Base-by-base conservation (phyloP, 2,797 vertebrate genomes). In the Gymnothorax reevesii region DNA sequence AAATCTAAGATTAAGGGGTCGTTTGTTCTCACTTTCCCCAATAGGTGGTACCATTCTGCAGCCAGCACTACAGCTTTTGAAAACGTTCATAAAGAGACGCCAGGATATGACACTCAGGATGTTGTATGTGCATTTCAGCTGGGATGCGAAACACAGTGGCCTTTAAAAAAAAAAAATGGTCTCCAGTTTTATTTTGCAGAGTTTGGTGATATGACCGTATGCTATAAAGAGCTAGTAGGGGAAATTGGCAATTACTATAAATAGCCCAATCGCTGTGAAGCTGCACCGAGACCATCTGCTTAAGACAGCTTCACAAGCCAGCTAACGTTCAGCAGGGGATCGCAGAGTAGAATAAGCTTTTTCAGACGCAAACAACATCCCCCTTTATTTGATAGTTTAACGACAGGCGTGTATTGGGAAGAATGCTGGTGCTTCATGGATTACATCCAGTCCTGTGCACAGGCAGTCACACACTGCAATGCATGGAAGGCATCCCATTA, bases 11-110 rank as follows among this genome's bases (percentile, higher is more conserved):
- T 42, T 1, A 62, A 54, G 33, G 84, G 64, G 66, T 22, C 25
- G 2, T 88, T 88, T n/a, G 83, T 89, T 66, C 83, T 0, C 4
- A n/a, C 82, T 64, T 89, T 27, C 57, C 10, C 2, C 94, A 94
- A 89, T 87, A 94, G 94, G 91, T 93, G 93, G 92, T 84, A 49
- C 89, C 82, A 83, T n/a, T 86, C 22, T n/a, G 69, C 59, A 5
- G 54, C 22, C n/a, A 59, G 80, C 57, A 59, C 15, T 83, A 59
- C 3, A 7, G 25, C 80, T 57, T 54, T 83, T 49, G 55, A 27
- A 83, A 83, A 83, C 4, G 22, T 25, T 0, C 7, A n/a, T 82
- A 57, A 17, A 20, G 4, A 13, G 1, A 42, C 2, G 1, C 33
- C 33, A 42, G 49, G 1, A 77, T 42, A 22, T 54, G 73, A 75